Conservation (phyloP, 2,113 vertebrate species). For the Rhea pennata region DNA sequence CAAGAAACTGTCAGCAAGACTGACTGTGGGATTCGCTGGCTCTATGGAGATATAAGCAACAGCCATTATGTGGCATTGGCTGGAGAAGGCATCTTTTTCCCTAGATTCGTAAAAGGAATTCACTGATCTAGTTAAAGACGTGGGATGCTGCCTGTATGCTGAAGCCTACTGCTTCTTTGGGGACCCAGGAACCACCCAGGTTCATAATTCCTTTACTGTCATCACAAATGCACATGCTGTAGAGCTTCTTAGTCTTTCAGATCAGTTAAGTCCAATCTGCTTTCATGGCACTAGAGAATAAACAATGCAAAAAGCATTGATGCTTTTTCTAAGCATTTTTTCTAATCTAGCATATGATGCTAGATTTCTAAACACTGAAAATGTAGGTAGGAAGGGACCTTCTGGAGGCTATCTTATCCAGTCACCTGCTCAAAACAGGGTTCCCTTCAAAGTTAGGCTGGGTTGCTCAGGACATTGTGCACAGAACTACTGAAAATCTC, state of each 20-base stretch:
- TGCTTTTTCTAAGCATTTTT: not conserved
- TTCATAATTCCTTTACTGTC: not conserved
- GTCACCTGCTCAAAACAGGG: not conserved
- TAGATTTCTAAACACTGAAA: not conserved
- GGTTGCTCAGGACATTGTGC: not conserved
- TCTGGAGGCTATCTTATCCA: not conserved
- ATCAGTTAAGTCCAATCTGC: not conserved
- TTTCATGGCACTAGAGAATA: not conserved
- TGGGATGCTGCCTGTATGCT: not conserved
- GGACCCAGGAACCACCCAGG: not conserved
- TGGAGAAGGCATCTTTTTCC: not conserved
- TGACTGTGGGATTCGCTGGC: not conserved
- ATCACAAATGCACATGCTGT: not conserved
- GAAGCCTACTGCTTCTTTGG: not conserved
- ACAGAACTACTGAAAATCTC: not conserved
- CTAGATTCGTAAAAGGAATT: not conserved
- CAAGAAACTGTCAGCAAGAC: not conserved
- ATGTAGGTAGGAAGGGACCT: not conserved
- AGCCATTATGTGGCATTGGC: not conserved
- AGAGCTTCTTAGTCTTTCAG: not conserved
- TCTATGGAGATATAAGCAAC: not conserved
- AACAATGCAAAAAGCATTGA: not conserved
- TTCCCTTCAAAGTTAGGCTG: not conserved
- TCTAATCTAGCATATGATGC: not conserved
- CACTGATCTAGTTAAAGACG: not conserved